These are phyloP conservation scores for Conus ventricosus DNA, from an alignment of 1,140 invertebrate species.

Conservation along the genomic window DNA sequence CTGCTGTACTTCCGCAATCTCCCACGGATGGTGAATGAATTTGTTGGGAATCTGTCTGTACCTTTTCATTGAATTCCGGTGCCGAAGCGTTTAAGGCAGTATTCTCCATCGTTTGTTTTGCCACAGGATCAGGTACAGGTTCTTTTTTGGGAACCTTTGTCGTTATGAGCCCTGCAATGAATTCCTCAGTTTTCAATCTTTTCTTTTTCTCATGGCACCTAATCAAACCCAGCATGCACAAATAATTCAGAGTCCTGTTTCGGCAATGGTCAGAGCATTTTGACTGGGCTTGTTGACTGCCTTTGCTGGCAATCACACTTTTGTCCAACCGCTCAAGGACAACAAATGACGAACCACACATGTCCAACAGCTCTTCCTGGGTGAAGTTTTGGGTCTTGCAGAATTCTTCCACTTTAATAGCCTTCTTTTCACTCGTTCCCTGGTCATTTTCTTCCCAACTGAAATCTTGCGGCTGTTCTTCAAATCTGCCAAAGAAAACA, in stretches of 20 bases:
- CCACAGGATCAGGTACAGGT: background rate
- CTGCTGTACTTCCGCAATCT: background rate
- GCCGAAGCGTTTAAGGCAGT: background rate
- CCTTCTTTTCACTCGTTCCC: background rate
- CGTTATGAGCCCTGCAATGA: background rate
- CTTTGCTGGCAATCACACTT: slow-evolving; percentile 5
- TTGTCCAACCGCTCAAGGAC: slow-evolving; percentile 15
- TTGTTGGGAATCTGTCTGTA: background rate
- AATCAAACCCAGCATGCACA: slow-evolving; percentile 26
- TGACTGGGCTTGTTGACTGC: background rate
- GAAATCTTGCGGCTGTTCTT: background rate
- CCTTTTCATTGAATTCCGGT: background rate
- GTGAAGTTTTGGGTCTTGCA: background rate
- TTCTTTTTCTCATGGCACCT: slow-evolving; percentile 7
- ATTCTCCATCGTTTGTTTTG: background rate
- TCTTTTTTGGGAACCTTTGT: background rate
- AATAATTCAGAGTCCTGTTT: slow-evolving; percentile 29
- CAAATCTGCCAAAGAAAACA: slow-evolving; percentile 12
- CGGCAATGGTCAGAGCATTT: slow-evolving; percentile 31
- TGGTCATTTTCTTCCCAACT: background rate
- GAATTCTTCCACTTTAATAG: background rate
- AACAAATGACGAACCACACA: slow-evolving; percentile 29
- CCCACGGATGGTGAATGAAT: background rate
- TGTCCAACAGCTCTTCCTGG: slow-evolving; percentile 28
- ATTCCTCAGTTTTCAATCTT: background rate